phyloP scores from a whole-genome alignment of 1,140 invertebrate genomes.

The Philaenus spumarius region DNA sequence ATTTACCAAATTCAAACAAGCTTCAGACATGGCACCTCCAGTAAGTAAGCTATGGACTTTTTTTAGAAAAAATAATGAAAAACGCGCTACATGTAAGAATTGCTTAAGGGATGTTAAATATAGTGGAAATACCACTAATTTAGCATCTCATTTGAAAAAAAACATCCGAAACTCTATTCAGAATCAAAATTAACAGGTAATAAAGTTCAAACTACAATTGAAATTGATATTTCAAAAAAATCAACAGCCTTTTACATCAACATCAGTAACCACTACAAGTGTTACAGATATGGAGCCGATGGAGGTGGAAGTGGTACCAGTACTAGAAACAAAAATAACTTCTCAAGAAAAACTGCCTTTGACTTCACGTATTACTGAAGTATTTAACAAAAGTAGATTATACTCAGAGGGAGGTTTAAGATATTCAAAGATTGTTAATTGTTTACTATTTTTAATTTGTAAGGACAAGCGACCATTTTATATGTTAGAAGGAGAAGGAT shows the following conservation, averaged over 20 bases:
- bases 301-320: neutral
- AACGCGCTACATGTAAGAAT: neutral
- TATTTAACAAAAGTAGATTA: neutral
- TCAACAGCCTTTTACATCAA: neutral
- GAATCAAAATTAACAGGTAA: too few species aligned
- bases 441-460: neutral
- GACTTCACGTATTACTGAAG: conserved; percentile 1
- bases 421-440: neutral
- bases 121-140: conserved; percentile 9
- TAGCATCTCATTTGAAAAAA: conserved; percentile 2
- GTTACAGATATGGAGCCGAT: neutral
- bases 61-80: neutral
- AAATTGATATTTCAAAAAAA: neutral
- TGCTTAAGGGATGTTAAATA: conserved; percentile 3
- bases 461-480: conserved; percentile 11
- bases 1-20: too few species aligned
- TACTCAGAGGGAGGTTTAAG: neutral
- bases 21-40: conserved; percentile 5
- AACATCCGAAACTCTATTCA: neutral
- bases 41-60: conserved; percentile 5
- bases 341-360: neutral
- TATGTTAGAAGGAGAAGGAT: conserved; percentile 1
- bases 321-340: neutral
- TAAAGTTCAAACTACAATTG: too few species aligned
- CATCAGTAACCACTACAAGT: neutral